Conservation (phyloP, 2,888 invertebrate species). For the Drosophila parthenogenetica region DNA sequence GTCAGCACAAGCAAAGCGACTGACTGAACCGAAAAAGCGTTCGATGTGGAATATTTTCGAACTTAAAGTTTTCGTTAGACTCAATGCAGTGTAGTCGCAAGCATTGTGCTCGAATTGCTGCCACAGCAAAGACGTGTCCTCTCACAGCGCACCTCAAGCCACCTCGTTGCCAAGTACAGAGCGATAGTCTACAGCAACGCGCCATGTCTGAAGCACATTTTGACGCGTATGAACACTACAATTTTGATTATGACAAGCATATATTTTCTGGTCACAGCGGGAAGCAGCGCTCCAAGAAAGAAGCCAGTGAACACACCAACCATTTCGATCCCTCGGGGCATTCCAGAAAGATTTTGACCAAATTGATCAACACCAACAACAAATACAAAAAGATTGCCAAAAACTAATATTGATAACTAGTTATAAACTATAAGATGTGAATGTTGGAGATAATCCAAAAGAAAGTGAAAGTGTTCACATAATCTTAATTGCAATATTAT, state of each 20-base stretch:
- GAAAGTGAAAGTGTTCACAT: conserved; percentile 33
- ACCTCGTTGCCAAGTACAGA: background rate
- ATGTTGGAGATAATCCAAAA: conserved; percentile 28
- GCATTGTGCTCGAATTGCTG: conserved; percentile 26
- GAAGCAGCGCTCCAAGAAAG: conserved; percentile 95
- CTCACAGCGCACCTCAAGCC: background rate
- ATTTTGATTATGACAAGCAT: conserved; percentile 96
- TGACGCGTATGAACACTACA: conserved; percentile 97
- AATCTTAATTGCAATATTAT: background rate
- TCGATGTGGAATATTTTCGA: conserved; percentile 11
- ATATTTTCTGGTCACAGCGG: conserved; percentile 94
- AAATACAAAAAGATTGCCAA: conserved; percentile 90
- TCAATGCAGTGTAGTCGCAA: background rate
- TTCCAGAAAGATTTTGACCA: conserved; percentile 83
- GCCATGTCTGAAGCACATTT: conserved; percentile 93
- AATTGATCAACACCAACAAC: conserved; percentile 86
- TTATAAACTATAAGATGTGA: too few species aligned
- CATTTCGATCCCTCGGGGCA: conserved; percentile 96
- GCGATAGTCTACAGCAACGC: conserved; percentile 32
- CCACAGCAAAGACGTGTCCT: conserved; percentile 21
- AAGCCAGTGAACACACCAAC: conserved; percentile 94
- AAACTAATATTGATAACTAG: too few species aligned
- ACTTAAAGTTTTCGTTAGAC: conserved; percentile 41
- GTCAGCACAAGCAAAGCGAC: background rate
- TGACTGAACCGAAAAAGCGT: conserved; percentile 18